Conservation (phyloP, 1,140 invertebrate species). For the Pachypeltis micranthus region DNA sequence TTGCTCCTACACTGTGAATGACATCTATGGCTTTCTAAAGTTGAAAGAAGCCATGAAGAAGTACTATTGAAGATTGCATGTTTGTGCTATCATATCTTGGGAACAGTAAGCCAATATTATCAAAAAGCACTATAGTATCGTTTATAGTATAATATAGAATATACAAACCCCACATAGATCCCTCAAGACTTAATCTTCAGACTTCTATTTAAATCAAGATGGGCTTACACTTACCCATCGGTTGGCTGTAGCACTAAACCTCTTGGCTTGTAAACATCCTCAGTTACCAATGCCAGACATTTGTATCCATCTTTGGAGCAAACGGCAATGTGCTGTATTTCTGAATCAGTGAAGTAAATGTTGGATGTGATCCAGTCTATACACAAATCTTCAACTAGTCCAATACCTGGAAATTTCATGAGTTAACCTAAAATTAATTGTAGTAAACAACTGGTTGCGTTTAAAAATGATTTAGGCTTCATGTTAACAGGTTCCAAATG, state of each 20-base stretch:
- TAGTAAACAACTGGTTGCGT: no score
- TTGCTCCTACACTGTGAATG: no score
- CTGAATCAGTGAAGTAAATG: constrained; percentile 67
- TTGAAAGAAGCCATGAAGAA: no score
- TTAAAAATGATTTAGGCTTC: no score
- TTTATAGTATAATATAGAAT: not conserved
- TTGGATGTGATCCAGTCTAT: constrained; percentile 71
- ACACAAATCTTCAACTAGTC: constrained; percentile 59
- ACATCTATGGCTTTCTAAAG: no score
- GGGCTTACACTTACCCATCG: constrained; percentile 47
- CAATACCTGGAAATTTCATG: constrained; percentile 51
- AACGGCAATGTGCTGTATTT: constrained; percentile 56
- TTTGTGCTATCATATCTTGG: no score
- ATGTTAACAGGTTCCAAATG: no score
- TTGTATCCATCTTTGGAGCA: constrained; percentile 49
- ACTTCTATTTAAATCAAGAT: no score
- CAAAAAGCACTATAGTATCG: not conserved
- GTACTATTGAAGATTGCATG: no score
- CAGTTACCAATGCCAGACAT: constrained; percentile 48
- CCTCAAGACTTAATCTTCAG: not conserved
- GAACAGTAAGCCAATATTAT: not conserved
- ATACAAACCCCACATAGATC: not conserved
- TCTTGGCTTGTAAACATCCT: constrained; percentile 44
- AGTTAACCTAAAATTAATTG: no score
- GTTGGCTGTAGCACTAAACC: constrained; percentile 48